phyloP scores from a whole-genome alignment of 2,888 invertebrate genomes.

The Leptopilina myrica region DNA sequence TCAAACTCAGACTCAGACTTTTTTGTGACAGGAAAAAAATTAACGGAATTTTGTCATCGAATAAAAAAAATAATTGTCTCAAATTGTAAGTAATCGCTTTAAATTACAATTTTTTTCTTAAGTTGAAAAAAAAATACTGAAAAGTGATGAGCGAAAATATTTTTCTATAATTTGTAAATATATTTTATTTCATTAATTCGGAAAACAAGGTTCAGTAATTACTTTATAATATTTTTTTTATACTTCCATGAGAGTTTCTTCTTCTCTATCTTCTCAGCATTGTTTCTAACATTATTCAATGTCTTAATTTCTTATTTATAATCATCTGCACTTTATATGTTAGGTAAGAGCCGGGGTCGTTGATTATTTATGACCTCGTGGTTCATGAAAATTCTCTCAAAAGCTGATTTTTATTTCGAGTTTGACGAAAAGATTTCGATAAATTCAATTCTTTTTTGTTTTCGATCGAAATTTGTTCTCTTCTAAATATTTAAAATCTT shows the following conservation, averaged over 20 bases:
- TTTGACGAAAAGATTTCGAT: neutral
- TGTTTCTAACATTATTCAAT: conserved; percentile 16
- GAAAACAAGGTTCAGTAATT: neutral
- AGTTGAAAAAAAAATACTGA: too few species aligned
- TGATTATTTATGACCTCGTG: conserved; percentile 17
- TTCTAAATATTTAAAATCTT: too few species aligned
- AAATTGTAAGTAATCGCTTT: too few species aligned
- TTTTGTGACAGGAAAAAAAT: conserved; percentile 13
- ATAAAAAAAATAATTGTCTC: too few species aligned
- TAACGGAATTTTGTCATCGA: conserved; percentile 1
- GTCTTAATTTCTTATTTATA: conserved; percentile 25
- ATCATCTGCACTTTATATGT: conserved; percentile 12
- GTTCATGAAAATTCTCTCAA: neutral
- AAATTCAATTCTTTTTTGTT: too few species aligned
- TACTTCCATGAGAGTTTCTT: neutral
- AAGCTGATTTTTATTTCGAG: neutral
- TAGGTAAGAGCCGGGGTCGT: conserved; percentile 12
- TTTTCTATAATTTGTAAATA: neutral
- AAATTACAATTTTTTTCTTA: too few species aligned
- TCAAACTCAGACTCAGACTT: neutral
- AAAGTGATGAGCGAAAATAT: neutral
- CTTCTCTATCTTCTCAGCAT: conserved; percentile 7
- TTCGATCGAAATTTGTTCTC: too few species aligned
- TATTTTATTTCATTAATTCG: neutral
- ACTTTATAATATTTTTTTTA: neutral